Conservation (phyloP, 1,140 invertebrate species). For the Geopemphigus sp. region DNA sequence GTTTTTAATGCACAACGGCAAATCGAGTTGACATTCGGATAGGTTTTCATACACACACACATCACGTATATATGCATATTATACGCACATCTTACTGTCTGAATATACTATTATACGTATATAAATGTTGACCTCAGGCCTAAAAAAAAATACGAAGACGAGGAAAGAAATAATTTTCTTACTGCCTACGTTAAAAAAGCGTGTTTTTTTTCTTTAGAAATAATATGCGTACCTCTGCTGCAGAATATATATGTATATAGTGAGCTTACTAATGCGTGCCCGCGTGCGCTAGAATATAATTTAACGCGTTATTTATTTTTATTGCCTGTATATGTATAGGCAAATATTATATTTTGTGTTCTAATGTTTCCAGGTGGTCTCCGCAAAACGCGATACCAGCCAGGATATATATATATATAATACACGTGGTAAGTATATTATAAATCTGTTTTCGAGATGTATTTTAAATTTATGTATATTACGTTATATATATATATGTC, state of each 20-base stretch:
- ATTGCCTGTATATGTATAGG: neutral
- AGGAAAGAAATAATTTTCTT: neutral
- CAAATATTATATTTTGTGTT: neutral
- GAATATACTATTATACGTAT: neutral
- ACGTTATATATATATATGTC: too few relatives aligned
- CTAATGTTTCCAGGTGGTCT: slow-evolving; percentile 20
- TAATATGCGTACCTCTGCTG: slow-evolving; percentile 1
- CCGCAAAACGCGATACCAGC: too few relatives aligned
- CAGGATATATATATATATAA: neutral
- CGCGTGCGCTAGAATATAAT: neutral
- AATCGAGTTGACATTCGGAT: too few relatives aligned
- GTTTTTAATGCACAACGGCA: too few relatives aligned
- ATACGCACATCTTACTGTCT: too few relatives aligned
- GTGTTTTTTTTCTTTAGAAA: neutral
- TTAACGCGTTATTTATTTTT: slow-evolving; percentile 28
- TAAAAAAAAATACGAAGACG: neutral
- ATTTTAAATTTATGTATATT: slow-evolving; percentile 30
- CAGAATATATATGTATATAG: neutral
- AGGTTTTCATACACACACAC: too few relatives aligned
- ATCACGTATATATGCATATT: too few relatives aligned
- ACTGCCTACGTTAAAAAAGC: neutral
- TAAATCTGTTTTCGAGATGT: neutral
- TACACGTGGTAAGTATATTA: too few relatives aligned
- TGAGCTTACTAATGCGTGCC: neutral
- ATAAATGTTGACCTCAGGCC: slow-evolving; percentile 26